Evolutionary conservation across 1,140 invertebrate genomes (phyloP), one percentile per base, ranked within the genome.

Genomic region (Catajapyx aquilonaris): DNA sequence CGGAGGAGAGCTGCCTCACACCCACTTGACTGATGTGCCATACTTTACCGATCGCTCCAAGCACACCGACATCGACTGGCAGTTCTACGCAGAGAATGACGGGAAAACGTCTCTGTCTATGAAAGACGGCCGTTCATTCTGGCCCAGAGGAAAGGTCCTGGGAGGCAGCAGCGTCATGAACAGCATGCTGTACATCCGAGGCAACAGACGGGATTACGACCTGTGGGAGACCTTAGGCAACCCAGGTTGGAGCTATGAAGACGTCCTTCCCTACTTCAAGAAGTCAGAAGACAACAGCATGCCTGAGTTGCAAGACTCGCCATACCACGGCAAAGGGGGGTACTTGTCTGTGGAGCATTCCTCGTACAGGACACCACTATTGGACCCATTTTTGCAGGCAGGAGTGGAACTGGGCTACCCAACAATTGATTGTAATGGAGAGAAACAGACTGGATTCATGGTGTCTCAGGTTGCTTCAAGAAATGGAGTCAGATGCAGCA

Each of bases 401-500:
- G 60, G 54, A 10, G 11, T 44, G 18, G 50, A 63, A 44, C 49
- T 59, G 7, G 62, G 56, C 13, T 53, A 53, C 41, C 1, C 48
- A 44, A n/a, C 43, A 33, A 51, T 41, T 35, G 39, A 20, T 44
- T 18, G 49, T 58, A 45, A 53, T 56, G 16, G 63, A 53, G 37
- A 63, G 40, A 50, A 50, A n/a, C n/a, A n/a, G n/a, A n/a, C n/a
- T n/a, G 81, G 81, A 4, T 85, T 79, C 47, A 69, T 71, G 1
- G 67, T 81, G 39, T 81, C 71, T 37, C 81, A 87, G 53, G 81
- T 68, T 47, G 86, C 79, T 3, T 84, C 83, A 69, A 57, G 80
- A 34, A 57, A 78, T 23, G 81, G 74, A 0, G 64, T 74, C 0
- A 60, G 83, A 23, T 81, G 76, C 47, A 81, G 77, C 31, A 59